These are phyloP conservation scores for Helicorthomorpha holstii DNA, from an alignment of 1,140 invertebrate genomes.

Conservation along the genomic window DNA sequence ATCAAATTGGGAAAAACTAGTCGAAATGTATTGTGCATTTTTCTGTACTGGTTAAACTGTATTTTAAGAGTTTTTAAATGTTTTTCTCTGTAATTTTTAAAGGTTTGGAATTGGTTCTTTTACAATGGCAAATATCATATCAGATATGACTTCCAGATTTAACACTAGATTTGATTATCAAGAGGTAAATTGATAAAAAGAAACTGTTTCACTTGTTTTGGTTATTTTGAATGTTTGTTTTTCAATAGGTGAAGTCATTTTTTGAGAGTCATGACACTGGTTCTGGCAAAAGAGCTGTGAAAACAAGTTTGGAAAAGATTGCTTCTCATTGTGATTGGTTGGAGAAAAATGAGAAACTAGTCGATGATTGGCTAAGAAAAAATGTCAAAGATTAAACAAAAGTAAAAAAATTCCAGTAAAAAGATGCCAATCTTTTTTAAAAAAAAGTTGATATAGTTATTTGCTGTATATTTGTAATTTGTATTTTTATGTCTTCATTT, in stretches of 20 bases:
- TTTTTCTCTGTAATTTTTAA: no score
- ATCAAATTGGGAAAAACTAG: constrained; percentile 48
- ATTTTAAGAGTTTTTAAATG: no score
- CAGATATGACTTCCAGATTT: constrained; percentile 47
- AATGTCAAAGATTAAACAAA: no score
- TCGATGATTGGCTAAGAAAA: constrained; percentile 40
- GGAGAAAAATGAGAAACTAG: constrained; percentile 38
- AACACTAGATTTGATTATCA: constrained; percentile 50
- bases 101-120: constrained; percentile 48
- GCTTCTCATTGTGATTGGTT: constrained; percentile 60
- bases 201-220: background rate
- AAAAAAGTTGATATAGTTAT: no score
- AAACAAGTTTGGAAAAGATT: constrained; percentile 58
- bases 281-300: constrained; percentile 42
- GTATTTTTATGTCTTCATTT: no score
- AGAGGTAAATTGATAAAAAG: constrained; percentile 33
- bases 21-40: constrained; percentile 21
- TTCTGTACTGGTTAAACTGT: no score
- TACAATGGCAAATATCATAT: constrained; percentile 47
- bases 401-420: no score
- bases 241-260: constrained; percentile 41
- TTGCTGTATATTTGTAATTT: no score
- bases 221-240: background rate
- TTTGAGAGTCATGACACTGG: constrained; percentile 48
- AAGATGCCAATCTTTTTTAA: no score